Evolutionary conservation across 2,797 vertebrate species (phyloP).

Genomic region (Diceros bicornis): DNA sequence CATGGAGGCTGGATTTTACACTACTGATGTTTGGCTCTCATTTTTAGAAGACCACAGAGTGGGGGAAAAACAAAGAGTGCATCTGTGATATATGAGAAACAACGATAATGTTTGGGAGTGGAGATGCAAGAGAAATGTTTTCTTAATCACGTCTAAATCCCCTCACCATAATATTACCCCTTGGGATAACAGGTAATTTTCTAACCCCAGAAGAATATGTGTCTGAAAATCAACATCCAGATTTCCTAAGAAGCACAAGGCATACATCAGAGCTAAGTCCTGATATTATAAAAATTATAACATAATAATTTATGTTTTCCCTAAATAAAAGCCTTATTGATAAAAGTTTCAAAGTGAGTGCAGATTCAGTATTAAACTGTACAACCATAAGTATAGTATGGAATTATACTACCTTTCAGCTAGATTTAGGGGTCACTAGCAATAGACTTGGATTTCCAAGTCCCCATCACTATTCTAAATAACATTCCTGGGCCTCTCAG

Average conservation of each 20-base stretch:
- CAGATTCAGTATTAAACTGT: constrained; percentile 5
- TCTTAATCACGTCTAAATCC: neutral
- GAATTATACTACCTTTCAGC: neutral
- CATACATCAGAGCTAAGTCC: neutral
- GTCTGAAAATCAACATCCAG: neutral
- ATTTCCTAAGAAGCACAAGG: constrained; percentile 34
- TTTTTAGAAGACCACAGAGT: constrained; percentile 20
- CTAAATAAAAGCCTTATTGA: neutral
- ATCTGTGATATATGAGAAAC: constrained; percentile 28
- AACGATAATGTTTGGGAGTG: constrained; percentile 8
- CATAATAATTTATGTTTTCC: neutral
- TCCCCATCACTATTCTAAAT: neutral
- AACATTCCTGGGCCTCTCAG: neutral
- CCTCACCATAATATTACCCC: neutral
- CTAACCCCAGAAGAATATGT: neutral
- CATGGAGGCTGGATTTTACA: neutral
- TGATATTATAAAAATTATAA: no score
- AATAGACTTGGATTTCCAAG: neutral
- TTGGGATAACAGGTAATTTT: constrained; percentile 44
- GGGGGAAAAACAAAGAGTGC: neutral
- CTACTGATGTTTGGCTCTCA: neutral
- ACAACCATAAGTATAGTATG: neutral
- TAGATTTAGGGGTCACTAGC: neutral
- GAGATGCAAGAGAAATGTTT: neutral
- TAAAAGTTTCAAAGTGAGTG: constrained; percentile 19